A percentile compares a stretch with the other conserved stretches of the same genome.
Evolutionary conservation across 2,113 vertebrate genomes (phyloP).

Genomic region (Chionomys nivalis): DNA sequence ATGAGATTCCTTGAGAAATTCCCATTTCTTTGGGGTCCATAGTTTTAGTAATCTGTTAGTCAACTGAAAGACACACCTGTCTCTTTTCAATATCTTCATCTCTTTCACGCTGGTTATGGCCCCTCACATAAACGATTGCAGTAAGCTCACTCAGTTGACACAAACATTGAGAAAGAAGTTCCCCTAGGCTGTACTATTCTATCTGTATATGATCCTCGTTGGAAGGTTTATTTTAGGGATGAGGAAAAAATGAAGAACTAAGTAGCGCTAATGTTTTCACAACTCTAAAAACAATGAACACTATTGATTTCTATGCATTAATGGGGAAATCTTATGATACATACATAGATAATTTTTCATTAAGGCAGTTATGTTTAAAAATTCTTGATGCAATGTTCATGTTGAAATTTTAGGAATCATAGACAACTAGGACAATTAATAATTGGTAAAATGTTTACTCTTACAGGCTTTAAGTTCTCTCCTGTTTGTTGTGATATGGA

Average conservation of each 20-base stretch:
- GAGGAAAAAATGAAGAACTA: conserved; percentile 34
- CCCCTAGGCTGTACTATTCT: neutral
- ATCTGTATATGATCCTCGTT: neutral
- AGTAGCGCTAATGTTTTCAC: neutral
- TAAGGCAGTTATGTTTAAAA: neutral
- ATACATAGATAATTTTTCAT: neutral
- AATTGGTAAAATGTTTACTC: conserved; percentile 50
- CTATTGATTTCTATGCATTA: neutral
- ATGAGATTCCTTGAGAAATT: neutral
- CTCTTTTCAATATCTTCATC: neutral
- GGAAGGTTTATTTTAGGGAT: neutral
- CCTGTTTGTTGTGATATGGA: conserved; percentile 81
- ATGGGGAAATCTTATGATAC: neutral
- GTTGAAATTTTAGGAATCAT: conserved; percentile 39
- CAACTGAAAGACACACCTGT: neutral
- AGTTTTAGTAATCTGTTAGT: neutral
- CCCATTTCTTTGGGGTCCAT: neutral
- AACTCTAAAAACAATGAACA: conserved; percentile 2
- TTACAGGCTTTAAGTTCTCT: conserved; percentile 81
- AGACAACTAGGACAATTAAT: conserved; percentile 26
- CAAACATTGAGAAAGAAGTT: neutral
- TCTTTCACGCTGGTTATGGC: neutral
- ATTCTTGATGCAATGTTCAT: neutral
- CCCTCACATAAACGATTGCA: neutral
- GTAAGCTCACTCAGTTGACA: neutral